These are phyloP conservation scores for Bombus haemorrhoidalis DNA, from an alignment of 1,140 invertebrate genomes.

Conservation along the genomic window DNA sequence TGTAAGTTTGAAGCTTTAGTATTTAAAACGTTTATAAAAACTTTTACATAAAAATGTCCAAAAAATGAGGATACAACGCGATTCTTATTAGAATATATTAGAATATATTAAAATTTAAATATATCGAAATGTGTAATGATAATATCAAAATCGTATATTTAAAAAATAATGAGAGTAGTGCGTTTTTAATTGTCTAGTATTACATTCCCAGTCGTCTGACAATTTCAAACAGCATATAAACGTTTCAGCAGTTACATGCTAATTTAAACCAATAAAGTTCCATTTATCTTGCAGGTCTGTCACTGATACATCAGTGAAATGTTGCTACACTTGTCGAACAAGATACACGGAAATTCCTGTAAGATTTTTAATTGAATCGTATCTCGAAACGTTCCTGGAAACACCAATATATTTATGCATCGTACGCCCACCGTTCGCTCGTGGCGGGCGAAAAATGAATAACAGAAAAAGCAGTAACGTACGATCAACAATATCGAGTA, in stretches of 20 bases:
- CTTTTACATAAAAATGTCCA: too few species aligned
- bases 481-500: slow-evolving; percentile 46
- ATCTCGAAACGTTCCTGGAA: slow-evolving; percentile 56
- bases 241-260: too few species aligned
- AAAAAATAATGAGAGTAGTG: too few species aligned
- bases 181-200: background rate
- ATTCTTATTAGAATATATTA: too few species aligned
- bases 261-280: background rate
- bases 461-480: slow-evolving; percentile 11
- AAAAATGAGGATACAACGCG: too few species aligned
- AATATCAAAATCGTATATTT: too few species aligned
- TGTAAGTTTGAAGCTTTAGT: too few species aligned
- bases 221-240: background rate
- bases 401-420: slow-evolving; percentile 64
- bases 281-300: background rate
- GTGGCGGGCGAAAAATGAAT: slow-evolving; percentile 19
- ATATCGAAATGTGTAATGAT: too few species aligned
- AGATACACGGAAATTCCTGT: background rate
- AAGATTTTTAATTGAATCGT: slow-evolving; percentile 32
- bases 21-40: too few species aligned
- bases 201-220: background rate
- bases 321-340: background rate
- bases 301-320: background rate
- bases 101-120: too few species aligned
- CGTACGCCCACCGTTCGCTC: slow-evolving; percentile 56